Base-by-base conservation (phyloP, 2,888 invertebrate species). In the Xanthorhoe spadicearia region DNA sequence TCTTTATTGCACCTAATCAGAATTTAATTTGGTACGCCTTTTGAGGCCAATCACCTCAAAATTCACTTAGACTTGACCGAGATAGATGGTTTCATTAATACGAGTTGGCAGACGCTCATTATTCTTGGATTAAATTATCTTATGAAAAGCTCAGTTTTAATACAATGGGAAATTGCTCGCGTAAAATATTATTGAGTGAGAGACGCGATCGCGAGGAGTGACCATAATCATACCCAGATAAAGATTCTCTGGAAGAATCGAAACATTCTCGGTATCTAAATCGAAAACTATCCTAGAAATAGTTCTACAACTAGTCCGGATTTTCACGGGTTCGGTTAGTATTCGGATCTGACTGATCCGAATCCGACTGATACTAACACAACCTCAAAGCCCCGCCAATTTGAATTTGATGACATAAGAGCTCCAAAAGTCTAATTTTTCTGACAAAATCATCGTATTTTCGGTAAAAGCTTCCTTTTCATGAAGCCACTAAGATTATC, bases 1-100 rank as follows among this genome's bases (percentile, higher is more conserved):
- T 68, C 68, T 68, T 56, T 54, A 53, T 61, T 50, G 64, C 61
- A 64, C 10, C 43, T 48, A 61, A 61, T 68, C 60, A 67, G 28
- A 60, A 48, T 64, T 61, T 64, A 64, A 61, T 68, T 61, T 53
- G 57, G 54, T 48, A 48, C n/a, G 56, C 28, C 43, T 38, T 28
- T 17, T 51, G 32, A 48, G 59, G 49, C 28, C 3, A 48, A 7
- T 54, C 10, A 38, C 15, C 49, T 32, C 49, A 28, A 43, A 64
- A 59, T 64, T 54, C 28, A 48, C 53, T 64, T 49, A 17, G 54
- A 19, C 49, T 38, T 18, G 32, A 51, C 15, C 51, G 19, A 51
- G n/a, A 62, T 62, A 50, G 15, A 56, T 32, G 17, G 28, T 51
- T 51, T 13, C 15, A 17, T 28, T 15, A 23, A 38, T 54, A 55